Percentiles rank a stretch among this genome's conserved stretches.
phyloP scores from a whole-genome alignment of 2,113 vertebrate genomes.

The Edolisoma coerulescens region DNA sequence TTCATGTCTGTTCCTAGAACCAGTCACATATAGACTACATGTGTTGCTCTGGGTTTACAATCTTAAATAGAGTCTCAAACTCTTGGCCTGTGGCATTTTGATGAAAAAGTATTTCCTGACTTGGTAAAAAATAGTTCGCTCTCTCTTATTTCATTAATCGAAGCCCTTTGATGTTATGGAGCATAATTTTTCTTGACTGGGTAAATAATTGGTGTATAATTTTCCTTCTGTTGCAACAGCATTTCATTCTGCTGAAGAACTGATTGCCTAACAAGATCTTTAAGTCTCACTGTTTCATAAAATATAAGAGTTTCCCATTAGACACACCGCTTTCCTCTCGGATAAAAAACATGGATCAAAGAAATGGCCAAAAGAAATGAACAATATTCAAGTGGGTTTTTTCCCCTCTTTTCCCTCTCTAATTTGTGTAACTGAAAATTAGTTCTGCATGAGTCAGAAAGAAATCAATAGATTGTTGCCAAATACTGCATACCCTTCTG shows the following conservation, averaged over 20 bases:
- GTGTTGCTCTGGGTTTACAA: not conserved
- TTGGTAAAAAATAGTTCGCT: not conserved
- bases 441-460: not conserved
- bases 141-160: constrained; percentile 10
- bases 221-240: constrained; percentile 5
- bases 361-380: constrained; percentile 42
- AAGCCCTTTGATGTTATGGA: constrained; percentile 12
- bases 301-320: constrained; percentile 4
- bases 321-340: not conserved
- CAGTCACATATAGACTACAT: not conserved
- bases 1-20: not conserved
- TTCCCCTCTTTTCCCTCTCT: not conserved
- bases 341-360: constrained; percentile 38
- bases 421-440: constrained; percentile 36
- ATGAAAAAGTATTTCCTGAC: not conserved
- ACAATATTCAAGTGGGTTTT: not conserved
- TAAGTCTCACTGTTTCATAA: constrained; percentile 8
- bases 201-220: constrained; percentile 44
- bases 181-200: constrained; percentile 5
- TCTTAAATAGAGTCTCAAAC: not conserved
- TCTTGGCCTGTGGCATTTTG: not conserved
- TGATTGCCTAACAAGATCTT: constrained; percentile 21
- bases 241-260: constrained; percentile 30
- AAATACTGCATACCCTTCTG: not conserved
- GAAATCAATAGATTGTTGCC: not conserved